These are phyloP conservation scores for Chamaetylas fuelleborni DNA, from an alignment of 2,113 vertebrate genomes.

Conservation along the genomic window DNA sequence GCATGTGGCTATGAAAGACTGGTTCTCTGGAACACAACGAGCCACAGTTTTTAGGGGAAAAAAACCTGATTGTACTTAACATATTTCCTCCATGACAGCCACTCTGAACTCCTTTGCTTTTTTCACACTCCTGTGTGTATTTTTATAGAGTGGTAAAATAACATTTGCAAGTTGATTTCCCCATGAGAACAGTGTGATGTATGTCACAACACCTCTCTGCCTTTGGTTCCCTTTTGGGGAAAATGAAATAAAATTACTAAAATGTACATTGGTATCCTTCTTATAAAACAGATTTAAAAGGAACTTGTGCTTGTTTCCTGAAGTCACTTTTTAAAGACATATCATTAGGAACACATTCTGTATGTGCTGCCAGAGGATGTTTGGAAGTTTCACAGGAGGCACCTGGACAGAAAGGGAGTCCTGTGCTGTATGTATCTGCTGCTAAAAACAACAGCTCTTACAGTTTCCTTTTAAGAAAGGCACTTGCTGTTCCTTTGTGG, in stretches of 20 bases:
- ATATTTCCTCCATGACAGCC: slow-evolving; percentile 18
- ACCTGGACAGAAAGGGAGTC: not conserved
- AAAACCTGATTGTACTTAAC: slow-evolving; percentile 55
- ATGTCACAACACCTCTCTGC: slow-evolving; percentile 68
- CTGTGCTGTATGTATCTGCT: not conserved
- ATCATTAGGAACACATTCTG: not conserved
- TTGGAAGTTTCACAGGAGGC: not conserved
- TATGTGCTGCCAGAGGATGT: not conserved
- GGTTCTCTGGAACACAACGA: slow-evolving; percentile 11
- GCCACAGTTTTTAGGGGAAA: slow-evolving; percentile 14
- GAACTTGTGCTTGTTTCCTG: not conserved
- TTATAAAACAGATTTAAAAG: slow-evolving; percentile 26
- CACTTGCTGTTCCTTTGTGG: slow-evolving; percentile 26
- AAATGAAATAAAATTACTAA: slow-evolving; percentile 41
- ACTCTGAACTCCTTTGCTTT: slow-evolving; percentile 45
- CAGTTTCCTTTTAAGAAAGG: slow-evolving; percentile 27
- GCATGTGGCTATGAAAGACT: slow-evolving; percentile 38
- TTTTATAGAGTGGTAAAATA: slow-evolving; percentile 77
- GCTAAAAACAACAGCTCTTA: not conserved
- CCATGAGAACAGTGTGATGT: slow-evolving; percentile 45
- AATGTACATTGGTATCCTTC: slow-evolving; percentile 24
- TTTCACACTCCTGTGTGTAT: slow-evolving; percentile 65
- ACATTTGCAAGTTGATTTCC: slow-evolving; percentile 61
- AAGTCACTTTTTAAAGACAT: not conserved
- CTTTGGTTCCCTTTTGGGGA: slow-evolving; percentile 52